Conservation (phyloP, 2,113 vertebrate genomes). For the Syngnathus typhle region DNA sequence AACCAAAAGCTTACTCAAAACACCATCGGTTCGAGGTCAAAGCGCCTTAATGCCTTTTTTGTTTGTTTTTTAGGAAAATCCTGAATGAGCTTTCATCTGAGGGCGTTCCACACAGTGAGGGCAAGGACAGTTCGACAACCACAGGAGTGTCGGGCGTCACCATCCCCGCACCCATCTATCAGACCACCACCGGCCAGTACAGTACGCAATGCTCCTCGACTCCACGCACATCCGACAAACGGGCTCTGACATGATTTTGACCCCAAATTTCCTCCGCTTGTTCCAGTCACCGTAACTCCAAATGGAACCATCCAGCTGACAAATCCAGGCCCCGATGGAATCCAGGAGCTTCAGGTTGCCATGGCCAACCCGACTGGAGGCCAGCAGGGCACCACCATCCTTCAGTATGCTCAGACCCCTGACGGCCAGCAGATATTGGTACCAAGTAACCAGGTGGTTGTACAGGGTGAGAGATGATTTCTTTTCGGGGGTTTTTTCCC, state of each 20-base stretch:
- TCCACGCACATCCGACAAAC: neutral
- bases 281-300: constrained; percentile 91
- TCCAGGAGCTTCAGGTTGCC: constrained; percentile 91
- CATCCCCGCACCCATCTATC: constrained; percentile 97
- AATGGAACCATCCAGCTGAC: constrained; percentile 96
- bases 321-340: constrained; percentile 94
- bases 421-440: constrained; percentile 99
- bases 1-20: neutral
- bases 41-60: neutral
- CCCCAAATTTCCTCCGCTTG: neutral
- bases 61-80: constrained; percentile 81
- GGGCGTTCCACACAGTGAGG: constrained; percentile 92
- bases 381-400: constrained; percentile 90
- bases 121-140: constrained; percentile 88
- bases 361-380: constrained; percentile 88
- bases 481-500: too few relatives aligned
- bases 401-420: constrained; percentile 97
- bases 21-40: neutral
- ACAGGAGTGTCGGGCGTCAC: constrained; percentile 94
- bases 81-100: constrained; percentile 97
- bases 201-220: constrained; percentile 66
- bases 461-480: constrained; percentile 82
- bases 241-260: neutral
- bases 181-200: constrained; percentile 98
- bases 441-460: constrained; percentile 98